Percentiles rank a stretch among this genome's conserved stretches.
Conservation (phyloP, 2,888 invertebrate genomes). For the Drosophila hamatofila region DNA sequence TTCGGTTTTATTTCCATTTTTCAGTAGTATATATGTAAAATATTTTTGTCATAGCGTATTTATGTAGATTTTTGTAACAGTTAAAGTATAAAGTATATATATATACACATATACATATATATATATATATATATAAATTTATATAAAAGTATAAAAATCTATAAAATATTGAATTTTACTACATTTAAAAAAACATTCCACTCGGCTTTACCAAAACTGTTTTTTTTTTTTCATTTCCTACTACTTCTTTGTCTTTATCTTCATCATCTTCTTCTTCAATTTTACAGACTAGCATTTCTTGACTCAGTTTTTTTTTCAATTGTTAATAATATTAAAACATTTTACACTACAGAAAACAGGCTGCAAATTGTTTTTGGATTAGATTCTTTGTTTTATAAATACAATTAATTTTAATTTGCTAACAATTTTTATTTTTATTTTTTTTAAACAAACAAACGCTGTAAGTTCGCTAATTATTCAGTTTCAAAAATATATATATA, state of each 20-base stretch:
- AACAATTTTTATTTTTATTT: constrained; percentile 32
- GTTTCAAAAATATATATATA: constrained; percentile 66
- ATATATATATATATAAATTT: constrained; percentile 56
- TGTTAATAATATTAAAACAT: constrained; percentile 65
- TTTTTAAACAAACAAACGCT: constrained; percentile 62
- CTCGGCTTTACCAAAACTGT: constrained; percentile 35
- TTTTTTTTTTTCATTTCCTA: constrained; percentile 5
- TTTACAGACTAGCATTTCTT: constrained; percentile 65
- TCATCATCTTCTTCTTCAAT: not conserved
- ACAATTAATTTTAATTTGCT: constrained; percentile 58
- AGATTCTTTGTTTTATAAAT: constrained; percentile 57
- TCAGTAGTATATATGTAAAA: constrained; percentile 55
- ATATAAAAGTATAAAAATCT: constrained; percentile 82
- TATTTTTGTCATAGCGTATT: constrained; percentile 67
- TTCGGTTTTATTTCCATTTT: constrained; percentile 8
- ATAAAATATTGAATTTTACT: constrained; percentile 81
- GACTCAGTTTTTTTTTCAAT: constrained; percentile 31
- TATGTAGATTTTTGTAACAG: constrained; percentile 68
- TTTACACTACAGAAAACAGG: constrained; percentile 71
- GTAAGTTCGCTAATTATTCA: constrained; percentile 62
- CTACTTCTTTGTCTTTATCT: not conserved
- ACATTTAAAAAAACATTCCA: constrained; percentile 75
- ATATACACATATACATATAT: constrained; percentile 17
- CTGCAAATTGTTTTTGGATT: constrained; percentile 58
- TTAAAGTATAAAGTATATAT: constrained; percentile 80